Conservation (phyloP, 2,113 vertebrate genomes). For the Neolamprologus tretocephalus region DNA sequence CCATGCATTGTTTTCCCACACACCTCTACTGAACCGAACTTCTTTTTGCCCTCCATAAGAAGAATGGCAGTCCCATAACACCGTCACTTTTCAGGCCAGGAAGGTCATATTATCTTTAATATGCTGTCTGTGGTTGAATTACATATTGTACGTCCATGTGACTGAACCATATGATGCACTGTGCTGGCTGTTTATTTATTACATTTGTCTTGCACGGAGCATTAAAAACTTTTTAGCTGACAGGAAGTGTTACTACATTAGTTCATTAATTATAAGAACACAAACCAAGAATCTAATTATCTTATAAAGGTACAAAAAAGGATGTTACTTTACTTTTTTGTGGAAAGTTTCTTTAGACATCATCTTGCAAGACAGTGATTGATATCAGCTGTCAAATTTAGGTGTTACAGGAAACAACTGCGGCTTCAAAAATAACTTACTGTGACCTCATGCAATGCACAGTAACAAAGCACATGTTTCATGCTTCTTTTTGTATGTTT, state of each 20-base stretch:
- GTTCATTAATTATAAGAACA: background rate
- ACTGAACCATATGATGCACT: background rate
- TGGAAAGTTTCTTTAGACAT: rapidly evolving
- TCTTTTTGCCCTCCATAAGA: background rate
- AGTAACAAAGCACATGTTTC: background rate
- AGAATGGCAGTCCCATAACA: background rate
- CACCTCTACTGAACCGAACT: rapidly evolving
- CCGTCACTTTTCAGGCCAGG: rapidly evolving
- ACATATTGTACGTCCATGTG: background rate
- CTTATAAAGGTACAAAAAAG: rapidly evolving
- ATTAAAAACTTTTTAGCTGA: background rate
- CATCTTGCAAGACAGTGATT: background rate
- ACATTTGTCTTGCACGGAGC: background rate
- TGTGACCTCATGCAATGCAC: background rate
- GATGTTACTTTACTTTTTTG: rapidly evolving
- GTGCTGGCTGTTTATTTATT: background rate
- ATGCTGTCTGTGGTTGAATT: background rate
- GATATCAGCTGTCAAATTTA: background rate
- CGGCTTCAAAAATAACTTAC: background rate
- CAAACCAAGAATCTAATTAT: background rate
- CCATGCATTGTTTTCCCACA: background rate
- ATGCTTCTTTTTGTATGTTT: background rate
- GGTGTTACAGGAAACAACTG: background rate
- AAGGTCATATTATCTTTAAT: rapidly evolving
- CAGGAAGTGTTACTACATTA: background rate